Base-by-base conservation (phyloP, 2,113 vertebrate genomes). In the Grus americana region DNA sequence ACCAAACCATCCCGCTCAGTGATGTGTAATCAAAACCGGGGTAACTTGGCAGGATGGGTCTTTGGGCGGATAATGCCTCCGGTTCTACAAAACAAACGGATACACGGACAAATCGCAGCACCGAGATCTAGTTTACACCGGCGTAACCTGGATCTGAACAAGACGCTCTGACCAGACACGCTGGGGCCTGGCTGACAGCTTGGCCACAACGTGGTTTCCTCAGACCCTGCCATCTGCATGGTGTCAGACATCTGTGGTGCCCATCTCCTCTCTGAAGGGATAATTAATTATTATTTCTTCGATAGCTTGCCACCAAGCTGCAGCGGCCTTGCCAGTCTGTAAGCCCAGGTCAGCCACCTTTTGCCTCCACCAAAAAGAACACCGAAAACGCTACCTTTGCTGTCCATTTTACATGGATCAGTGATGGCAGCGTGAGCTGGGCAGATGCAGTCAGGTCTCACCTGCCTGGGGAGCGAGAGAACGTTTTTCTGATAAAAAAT, bases 91-190 rank as follows among this genome's bases (percentile, higher is more conserved):
- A 5, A 40, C 52, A 20, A 7, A 10, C 15, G 2, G 1, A 5
- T 0, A 4, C 15, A 2, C 0, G 1, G 58, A 18, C 23, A 22
- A 8, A 12, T 27, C 21, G 1, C 26, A 9, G 65, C 68, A 29
- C 47, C 5, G 9, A 1, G 6, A 0, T 23, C 21, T 30, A 1
- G 1, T 11, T 47, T 4, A 8, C 52, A 9, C 24, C 3, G 8
- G 13, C 0, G 0, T 21, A 2, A 26, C 20, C 0, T 3, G 1
- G 24, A 8, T 23, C 38, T 38, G 72, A 29, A 44, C 57, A 9
- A 4, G 70, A 5, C 40, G 9, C 61, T 88, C 65, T 46, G 40
- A 15, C 10, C 17, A 3, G 63, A 0, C 1, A 0, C 0, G 0
- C 1, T 49, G 73, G 29, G 76, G 18, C 16, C 22, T 50, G 32